phyloP scores from a whole-genome alignment of 2,113 vertebrate genomes.

The Lynx canadensis region DNA sequence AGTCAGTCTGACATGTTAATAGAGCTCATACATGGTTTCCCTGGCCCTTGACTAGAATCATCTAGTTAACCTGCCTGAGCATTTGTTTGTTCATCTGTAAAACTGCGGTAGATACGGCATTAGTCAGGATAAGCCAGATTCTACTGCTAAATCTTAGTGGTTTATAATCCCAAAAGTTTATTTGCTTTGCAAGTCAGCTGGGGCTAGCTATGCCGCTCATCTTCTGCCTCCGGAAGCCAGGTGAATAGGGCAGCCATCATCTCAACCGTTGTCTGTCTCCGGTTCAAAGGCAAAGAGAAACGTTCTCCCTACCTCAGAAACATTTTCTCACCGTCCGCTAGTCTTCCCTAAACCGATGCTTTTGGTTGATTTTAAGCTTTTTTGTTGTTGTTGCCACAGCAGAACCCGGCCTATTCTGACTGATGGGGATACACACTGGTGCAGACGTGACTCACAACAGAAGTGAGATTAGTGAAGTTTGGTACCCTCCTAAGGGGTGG shows the following conservation, averaged over 20 bases:
- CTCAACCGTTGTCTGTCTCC: background rate
- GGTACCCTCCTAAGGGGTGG: background rate
- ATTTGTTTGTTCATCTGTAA: background rate
- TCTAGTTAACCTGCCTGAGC: background rate
- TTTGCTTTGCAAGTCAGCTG: background rate
- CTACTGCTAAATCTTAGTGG: background rate
- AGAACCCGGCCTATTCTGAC: background rate
- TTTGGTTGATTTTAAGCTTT: background rate
- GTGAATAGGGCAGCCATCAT: background rate
- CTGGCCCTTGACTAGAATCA: background rate
- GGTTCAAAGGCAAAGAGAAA: background rate
- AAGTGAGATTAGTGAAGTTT: background rate
- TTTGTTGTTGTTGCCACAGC: conserved; percentile 1
- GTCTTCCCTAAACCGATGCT: background rate
- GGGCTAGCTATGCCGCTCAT: background rate
- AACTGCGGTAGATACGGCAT: background rate
- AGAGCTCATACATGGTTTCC: background rate
- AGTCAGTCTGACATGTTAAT: background rate
- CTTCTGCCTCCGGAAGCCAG: background rate
- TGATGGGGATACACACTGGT: background rate
- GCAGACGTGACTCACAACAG: background rate
- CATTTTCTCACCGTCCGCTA: background rate
- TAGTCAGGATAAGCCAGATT: background rate
- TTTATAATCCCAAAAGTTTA: background rate
- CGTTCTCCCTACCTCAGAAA: background rate